Evolutionary conservation across 2,113 vertebrate genomes (phyloP).

Genomic region (Chaenocephalus aceratus): DNA sequence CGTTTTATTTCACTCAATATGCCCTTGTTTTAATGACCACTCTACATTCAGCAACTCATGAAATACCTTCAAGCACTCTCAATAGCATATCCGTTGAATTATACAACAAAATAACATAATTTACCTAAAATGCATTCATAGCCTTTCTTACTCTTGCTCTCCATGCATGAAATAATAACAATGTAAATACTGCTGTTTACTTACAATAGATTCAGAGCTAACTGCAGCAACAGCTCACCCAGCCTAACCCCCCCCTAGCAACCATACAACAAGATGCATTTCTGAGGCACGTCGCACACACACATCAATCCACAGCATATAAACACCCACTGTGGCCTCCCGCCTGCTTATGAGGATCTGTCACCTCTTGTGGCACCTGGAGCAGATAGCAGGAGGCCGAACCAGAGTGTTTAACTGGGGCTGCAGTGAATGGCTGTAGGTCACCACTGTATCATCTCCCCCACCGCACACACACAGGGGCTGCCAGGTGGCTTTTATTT

Average conservation of each 20-base stretch:
- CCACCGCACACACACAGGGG: slow-evolving; percentile 42
- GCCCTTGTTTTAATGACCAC: not conserved
- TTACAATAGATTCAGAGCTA: not conserved
- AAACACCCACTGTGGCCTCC: slow-evolving; percentile 47
- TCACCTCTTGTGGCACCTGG: slow-evolving; percentile 60
- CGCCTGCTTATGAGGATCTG: slow-evolving; percentile 62
- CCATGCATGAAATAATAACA: not conserved
- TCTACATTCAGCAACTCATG: not conserved
- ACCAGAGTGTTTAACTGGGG: slow-evolving; percentile 66
- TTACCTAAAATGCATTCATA: not conserved
- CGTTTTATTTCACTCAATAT: not conserved
- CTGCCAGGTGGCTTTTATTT: slow-evolving; percentile 76
- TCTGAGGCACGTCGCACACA: slow-evolving; percentile 9
- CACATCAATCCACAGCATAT: slow-evolving; percentile 49
- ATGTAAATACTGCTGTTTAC: not conserved
- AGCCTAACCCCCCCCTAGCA: slow-evolving; percentile 19
- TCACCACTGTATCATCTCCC: slow-evolving; percentile 73
- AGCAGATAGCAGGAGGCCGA: slow-evolving; percentile 66
- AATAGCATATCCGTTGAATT: not conserved
- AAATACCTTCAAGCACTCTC: not conserved
- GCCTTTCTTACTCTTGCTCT: not conserved
- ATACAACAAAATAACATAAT: not conserved
- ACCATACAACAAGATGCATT: slow-evolving; percentile 7
- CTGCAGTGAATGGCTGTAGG: slow-evolving; percentile 64
- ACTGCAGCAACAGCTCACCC: slow-evolving; percentile 25